These are phyloP conservation scores for Acleris sparsana DNA, from an alignment of 2,888 invertebrate species.

Conservation along the genomic window DNA sequence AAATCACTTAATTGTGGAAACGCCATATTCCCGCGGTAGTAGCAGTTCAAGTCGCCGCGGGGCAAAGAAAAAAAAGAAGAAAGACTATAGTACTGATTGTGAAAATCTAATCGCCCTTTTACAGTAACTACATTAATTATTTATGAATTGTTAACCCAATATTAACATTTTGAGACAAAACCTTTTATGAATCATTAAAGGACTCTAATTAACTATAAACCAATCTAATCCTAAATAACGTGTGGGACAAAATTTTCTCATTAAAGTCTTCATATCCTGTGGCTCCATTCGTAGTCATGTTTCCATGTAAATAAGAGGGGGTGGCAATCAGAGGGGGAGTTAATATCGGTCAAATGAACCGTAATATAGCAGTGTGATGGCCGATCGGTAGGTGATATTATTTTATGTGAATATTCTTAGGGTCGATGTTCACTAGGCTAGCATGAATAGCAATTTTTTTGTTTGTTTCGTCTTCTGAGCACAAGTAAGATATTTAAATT, in stretches of 20 bases:
- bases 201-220: constrained; percentile 6
- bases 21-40: too few species aligned
- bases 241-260: constrained; percentile 15
- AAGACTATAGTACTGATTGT: too few species aligned
- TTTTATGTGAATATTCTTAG: constrained; percentile 24
- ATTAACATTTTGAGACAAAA: background rate
- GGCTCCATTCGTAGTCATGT: constrained; percentile 7
- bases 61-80: too few species aligned
- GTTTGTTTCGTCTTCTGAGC: too few species aligned
- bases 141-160: too few species aligned
- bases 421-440: constrained; percentile 1
- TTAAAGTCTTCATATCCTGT: constrained; percentile 5
- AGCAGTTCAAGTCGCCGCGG: too few species aligned
- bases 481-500: too few species aligned
- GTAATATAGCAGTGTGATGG: constrained; percentile 15
- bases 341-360: constrained; percentile 24
- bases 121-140: too few species aligned
- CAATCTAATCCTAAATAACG: constrained; percentile 3
- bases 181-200: background rate
- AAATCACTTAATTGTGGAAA: too few species aligned
- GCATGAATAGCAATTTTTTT: background rate
- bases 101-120: too few species aligned
- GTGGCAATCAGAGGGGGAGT: constrained; percentile 7
- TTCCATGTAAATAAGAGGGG: background rate
- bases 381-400: constrained; percentile 19